phyloP scores from a whole-genome alignment of 2,888 invertebrate species.

The Coenonympha arcania region DNA sequence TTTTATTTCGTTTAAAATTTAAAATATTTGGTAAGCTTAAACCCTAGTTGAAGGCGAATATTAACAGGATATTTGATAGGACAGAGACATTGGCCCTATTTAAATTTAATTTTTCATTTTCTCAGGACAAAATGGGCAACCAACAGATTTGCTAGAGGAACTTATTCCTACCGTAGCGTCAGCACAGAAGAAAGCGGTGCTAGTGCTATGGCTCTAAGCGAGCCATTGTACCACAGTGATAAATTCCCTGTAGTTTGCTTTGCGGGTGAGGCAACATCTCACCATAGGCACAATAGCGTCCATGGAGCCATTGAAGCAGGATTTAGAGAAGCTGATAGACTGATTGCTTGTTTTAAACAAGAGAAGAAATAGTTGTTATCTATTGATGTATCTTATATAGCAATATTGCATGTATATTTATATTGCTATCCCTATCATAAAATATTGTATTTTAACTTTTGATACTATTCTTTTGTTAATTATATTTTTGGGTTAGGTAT shows the following conservation, averaged over 20 bases:
- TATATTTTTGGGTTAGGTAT: no score
- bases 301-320: conserved; percentile 85
- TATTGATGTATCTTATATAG: no score
- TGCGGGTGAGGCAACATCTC: conserved; percentile 80
- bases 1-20: no score
- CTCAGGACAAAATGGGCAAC: conserved; percentile 78
- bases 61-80: no score
- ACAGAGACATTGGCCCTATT: no score
- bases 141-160: conserved; percentile 75
- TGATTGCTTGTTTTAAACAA: conserved; percentile 51
- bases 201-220: conserved; percentile 69
- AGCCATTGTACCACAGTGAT: conserved; percentile 60
- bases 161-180: conserved; percentile 78
- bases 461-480: no score
- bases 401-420: no score
- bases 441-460: no score
- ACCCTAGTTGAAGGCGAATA: no score
- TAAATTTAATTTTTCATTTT: conserved; percentile 19
- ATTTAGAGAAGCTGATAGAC: conserved; percentile 79
- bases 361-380: neutral
- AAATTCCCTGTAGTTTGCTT: conserved; percentile 74
- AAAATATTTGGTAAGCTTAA: no score
- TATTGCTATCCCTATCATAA: neutral
- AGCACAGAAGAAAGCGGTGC: conserved; percentile 72
- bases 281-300: conserved; percentile 77